Evolutionary conservation across 2,797 vertebrate genomes (phyloP).

Genomic region (Clarias pachynema): DNA sequence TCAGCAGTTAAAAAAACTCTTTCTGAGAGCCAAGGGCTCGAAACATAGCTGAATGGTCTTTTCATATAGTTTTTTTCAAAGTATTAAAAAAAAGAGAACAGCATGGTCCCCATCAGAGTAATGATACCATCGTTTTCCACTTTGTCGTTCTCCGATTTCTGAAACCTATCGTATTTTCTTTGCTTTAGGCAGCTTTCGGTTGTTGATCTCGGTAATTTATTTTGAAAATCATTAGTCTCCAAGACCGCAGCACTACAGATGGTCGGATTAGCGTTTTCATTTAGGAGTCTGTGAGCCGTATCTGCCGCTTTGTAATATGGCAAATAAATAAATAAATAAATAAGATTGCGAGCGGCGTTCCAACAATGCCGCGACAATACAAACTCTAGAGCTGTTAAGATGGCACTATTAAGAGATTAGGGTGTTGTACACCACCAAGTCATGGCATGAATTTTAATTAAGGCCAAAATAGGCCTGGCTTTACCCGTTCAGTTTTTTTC

Average conservation of each 20-base stretch:
- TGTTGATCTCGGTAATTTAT: conserved; percentile 49
- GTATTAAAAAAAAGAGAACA: background rate
- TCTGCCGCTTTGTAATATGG: conserved; percentile 38
- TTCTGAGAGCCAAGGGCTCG: background rate
- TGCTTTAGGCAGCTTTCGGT: conserved; percentile 48
- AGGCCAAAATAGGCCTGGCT: background rate
- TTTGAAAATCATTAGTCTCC: conserved; percentile 48
- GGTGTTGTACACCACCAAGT: conserved; percentile 11
- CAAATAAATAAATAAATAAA: background rate
- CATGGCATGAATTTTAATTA: conserved; percentile 15
- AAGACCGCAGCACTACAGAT: conserved; percentile 45
- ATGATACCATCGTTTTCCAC: conserved; percentile 27
- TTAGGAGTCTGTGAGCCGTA: conserved; percentile 42
- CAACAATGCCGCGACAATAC: background rate
- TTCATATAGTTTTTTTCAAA: conserved; percentile 14
- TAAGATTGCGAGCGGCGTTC: background rate
- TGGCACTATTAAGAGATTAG: conserved; percentile 21
- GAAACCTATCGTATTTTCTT: conserved; percentile 27
- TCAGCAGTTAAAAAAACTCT: conserved; percentile 28
- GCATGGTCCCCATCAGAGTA: conserved; percentile 33
- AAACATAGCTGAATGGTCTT: conserved; percentile 20
- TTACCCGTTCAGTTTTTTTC: background rate
- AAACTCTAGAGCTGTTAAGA: conserved; percentile 26
- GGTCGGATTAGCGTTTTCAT: conserved; percentile 51
- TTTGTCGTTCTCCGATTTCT: conserved; percentile 30